Percentiles rank a stretch among this genome's conserved stretches.
These are phyloP conservation scores for Micromys minutus DNA, from an alignment of 2,113 vertebrate genomes.

Conservation along the genomic window DNA sequence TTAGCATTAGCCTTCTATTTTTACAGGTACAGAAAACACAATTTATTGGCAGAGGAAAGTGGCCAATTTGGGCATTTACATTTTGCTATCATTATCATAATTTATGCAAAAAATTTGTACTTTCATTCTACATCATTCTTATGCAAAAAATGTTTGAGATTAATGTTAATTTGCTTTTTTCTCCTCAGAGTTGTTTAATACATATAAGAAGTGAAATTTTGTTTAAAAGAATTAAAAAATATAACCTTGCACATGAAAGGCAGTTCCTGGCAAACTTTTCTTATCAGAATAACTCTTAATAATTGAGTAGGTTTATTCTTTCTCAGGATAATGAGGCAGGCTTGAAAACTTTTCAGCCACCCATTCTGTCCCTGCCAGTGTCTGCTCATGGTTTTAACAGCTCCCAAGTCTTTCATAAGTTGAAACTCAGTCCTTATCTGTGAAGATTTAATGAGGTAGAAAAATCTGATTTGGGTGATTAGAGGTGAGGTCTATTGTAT, in stretches of 20 bases:
- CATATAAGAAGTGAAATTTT: not conserved
- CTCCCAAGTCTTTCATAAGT: too few species aligned
- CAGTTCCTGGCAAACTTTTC: not conserved
- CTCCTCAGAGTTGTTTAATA: not conserved
- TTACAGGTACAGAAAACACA: not conserved
- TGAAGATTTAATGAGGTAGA: not conserved
- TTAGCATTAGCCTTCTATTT: not conserved
- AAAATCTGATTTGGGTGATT: not conserved
- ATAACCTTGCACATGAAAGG: not conserved
- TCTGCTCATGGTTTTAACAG: not conserved
- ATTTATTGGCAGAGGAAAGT: not conserved
- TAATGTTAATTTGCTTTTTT: fast-evolving
- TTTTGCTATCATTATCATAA: not conserved
- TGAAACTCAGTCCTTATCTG: not conserved
- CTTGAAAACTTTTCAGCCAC: not conserved
- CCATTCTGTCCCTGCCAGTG: not conserved
- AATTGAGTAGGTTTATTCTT: not conserved
- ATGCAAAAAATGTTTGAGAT: not conserved
- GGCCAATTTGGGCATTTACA: not conserved
- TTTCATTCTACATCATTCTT: not conserved
- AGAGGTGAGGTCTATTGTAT: not conserved
- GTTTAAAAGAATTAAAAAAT: not conserved
- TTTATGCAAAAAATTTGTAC: not conserved
- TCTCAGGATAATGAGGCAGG: not conserved
- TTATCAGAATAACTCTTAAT: not conserved